Evolutionary conservation across 2,113 vertebrate species (phyloP).

Genomic region (Strix aluco): DNA sequence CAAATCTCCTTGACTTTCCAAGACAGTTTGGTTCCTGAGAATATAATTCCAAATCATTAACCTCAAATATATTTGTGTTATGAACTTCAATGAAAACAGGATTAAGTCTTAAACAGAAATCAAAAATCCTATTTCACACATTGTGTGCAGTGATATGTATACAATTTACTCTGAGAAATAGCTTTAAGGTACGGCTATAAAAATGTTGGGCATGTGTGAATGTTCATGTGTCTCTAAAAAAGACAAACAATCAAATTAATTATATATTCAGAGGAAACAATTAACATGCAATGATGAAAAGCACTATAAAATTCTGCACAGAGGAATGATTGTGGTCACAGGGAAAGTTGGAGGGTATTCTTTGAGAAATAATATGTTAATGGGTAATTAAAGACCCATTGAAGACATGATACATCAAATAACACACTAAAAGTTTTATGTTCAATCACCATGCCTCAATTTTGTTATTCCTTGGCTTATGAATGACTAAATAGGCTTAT

Average conservation of each 20-base stretch:
- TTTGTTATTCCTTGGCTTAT: not conserved
- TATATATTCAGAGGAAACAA: not conserved
- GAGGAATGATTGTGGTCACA: not conserved
- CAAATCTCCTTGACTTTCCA: not conserved
- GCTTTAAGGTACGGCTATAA: not conserved
- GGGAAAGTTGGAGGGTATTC: not conserved
- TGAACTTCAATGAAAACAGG: not conserved
- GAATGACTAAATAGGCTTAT: not conserved
- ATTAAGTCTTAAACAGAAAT: not conserved
- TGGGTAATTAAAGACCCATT: not conserved
- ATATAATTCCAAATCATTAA: not conserved
- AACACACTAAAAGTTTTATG: not conserved
- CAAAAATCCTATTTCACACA: not conserved
- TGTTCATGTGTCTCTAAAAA: not conserved
- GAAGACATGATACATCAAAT: not conserved
- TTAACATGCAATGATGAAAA: not conserved
- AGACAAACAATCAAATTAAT: not conserved
- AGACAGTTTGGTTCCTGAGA: not conserved
- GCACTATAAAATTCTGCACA: not conserved
- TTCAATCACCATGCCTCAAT: not conserved
- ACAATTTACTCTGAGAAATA: not conserved
- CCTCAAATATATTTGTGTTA: not conserved
- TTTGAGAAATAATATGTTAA: conserved; percentile 1
- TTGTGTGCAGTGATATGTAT: not conserved
- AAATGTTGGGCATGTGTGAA: not conserved